Base-by-base conservation (phyloP, 1,140 invertebrate genomes). In the Diorhabda sublineata region DNA sequence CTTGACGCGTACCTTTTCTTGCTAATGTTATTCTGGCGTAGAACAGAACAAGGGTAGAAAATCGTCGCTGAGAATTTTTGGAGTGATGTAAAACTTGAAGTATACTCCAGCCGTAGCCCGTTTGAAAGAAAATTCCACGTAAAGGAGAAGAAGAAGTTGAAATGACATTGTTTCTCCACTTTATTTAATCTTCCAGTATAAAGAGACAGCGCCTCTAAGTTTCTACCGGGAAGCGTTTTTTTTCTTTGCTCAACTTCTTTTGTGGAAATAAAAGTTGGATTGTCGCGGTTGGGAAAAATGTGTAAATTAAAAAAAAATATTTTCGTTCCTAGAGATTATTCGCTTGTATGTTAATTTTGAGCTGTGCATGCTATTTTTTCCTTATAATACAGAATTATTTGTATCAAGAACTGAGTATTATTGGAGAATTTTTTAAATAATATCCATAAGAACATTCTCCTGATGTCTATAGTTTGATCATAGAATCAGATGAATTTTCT, bases 161-260 rank as follows among this genome's bases (percentile, higher is more conserved):
- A 52, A 52, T 52, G 47, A 52, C 47, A 52, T 52, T 52, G 47
- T 52, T 52, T 52, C 47, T 8, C 47, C 47, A 52, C 47, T 52
- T 52, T 52, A 52, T 52, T 52, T 52, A 52, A 52, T 52, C 47
- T 52, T 52, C 47, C 47, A 4, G 47, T 52, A 52, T 52, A 52
- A 52, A 52, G 47, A 52, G 47, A 52, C 47, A 52, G 47, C 47
- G 47, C 47, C 47, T 52, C 47, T n/a, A 52, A 52, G 47, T 52
- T 52, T 52, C n/a, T 8, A 6, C 6, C 47, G 47, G 2, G 47
- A n/a, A 52, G n/a, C 26, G 3, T 52, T 52, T n/a, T 52, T 52
- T 52, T n/a, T 52, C 47, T 52, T 52, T 52, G n/a, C n/a, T 52
- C 47, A 52, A 52, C 47, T 52, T 52, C 47, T 52, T 52, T 52